phyloP scores from a whole-genome alignment of 1,140 invertebrate genomes.

The Dendrolimus kikuchii region DNA sequence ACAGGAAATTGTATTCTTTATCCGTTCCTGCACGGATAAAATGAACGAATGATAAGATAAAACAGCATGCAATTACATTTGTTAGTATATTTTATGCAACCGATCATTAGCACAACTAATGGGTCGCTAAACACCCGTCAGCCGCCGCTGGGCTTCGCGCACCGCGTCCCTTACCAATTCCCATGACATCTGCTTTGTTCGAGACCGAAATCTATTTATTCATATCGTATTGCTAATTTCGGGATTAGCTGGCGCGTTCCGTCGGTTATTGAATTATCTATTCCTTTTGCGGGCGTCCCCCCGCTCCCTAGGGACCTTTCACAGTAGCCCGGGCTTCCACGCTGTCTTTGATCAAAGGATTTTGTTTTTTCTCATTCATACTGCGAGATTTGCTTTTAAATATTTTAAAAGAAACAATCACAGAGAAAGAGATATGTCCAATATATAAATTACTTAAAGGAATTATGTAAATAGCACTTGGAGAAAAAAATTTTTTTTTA shows the following conservation, averaged over 20 bases:
- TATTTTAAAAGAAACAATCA: too few relatives aligned
- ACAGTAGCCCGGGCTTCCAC: slow-evolving; percentile 6
- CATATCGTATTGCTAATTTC: slow-evolving; percentile 71
- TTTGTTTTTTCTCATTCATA: too few relatives aligned
- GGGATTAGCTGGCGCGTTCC: slow-evolving; percentile 58
- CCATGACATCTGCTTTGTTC: slow-evolving; percentile 54
- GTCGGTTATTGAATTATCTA: slow-evolving; percentile 65
- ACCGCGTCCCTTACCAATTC: slow-evolving; percentile 40
- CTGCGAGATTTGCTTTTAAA: too few relatives aligned
- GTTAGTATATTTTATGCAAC: slow-evolving; percentile 32
- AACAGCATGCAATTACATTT: slow-evolving; percentile 11
- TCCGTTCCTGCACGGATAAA: too few relatives aligned
- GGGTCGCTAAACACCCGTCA: slow-evolving; percentile 44
- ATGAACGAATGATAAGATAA: too few relatives aligned
- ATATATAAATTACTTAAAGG: too few relatives aligned
- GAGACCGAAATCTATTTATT: slow-evolving; percentile 69
- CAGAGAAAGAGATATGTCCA: too few relatives aligned
- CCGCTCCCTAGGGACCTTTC: slow-evolving; percentile 33
- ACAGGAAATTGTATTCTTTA: too few relatives aligned
- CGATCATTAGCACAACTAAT: slow-evolving; percentile 53
- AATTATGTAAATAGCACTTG: too few relatives aligned
- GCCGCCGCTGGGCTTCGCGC: slow-evolving; percentile 3
- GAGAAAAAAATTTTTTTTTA: too few relatives aligned
- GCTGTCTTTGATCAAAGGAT: too few relatives aligned
- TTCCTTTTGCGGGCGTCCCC: slow-evolving; percentile 58